Conservation (phyloP, 2,888 invertebrate species). For the Eilema sororculum region DNA sequence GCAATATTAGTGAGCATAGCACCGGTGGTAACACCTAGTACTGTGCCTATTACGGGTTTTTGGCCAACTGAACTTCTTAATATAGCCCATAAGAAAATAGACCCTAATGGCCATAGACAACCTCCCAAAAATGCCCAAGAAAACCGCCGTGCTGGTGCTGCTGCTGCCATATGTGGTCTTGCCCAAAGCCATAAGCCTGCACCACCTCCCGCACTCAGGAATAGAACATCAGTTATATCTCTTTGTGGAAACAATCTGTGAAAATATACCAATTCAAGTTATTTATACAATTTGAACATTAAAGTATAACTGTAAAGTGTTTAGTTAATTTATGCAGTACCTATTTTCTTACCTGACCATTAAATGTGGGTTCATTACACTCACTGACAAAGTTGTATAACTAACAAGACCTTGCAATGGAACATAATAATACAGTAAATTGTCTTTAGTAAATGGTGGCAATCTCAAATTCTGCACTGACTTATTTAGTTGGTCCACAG, state of each 20-base stretch:
- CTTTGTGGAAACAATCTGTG: slow-evolving; percentile 90
- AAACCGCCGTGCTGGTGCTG: slow-evolving; percentile 88
- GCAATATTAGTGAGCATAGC: slow-evolving; percentile 89
- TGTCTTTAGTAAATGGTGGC: slow-evolving; percentile 90
- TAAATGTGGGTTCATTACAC: slow-evolving; percentile 94
- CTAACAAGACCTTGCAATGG: slow-evolving; percentile 92
- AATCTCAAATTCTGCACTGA: slow-evolving; percentile 78
- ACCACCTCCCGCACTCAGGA: slow-evolving; percentile 93
- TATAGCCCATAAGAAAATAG: slow-evolving; percentile 95
- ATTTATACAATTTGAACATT: neutral
- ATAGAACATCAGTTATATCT: slow-evolving; percentile 93
- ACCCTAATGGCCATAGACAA: slow-evolving; percentile 95
- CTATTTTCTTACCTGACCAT: slow-evolving; percentile 88
- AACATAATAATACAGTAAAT: slow-evolving; percentile 91
- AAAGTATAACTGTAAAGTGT: neutral
- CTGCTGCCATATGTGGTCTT: slow-evolving; percentile 91
- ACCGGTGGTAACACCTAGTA: slow-evolving; percentile 91
- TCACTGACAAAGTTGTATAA: slow-evolving; percentile 92
- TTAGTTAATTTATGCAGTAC: neutral
- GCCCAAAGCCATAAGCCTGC: slow-evolving; percentile 94
- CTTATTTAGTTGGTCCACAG: slow-evolving; percentile 75
- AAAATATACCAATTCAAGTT: slow-evolving; percentile 45
- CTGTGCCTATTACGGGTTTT: slow-evolving; percentile 89
- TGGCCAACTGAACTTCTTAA: slow-evolving; percentile 92
- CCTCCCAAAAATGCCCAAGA: slow-evolving; percentile 92